These are phyloP conservation scores for Conistra vaccinii DNA, from an alignment of 2,888 invertebrate genomes.

Conservation along the genomic window DNA sequence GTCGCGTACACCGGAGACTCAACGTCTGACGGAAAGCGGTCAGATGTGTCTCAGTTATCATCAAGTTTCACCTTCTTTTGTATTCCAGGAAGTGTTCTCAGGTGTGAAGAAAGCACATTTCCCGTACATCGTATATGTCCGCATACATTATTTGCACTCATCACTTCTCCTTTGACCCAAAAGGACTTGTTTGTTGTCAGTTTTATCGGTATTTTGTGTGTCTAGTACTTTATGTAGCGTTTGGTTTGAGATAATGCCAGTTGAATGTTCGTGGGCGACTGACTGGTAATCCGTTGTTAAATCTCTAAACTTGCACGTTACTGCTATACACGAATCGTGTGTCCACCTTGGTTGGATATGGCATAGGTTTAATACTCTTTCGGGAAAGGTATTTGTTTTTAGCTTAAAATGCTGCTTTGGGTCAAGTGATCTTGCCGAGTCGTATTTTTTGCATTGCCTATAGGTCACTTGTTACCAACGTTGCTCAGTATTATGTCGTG, in stretches of 20 bases:
- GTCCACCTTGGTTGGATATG: conserved; percentile 28
- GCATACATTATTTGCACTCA: conserved; percentile 57
- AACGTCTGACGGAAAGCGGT: conserved; percentile 76
- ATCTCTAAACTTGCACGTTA: conserved; percentile 51
- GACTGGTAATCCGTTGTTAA: conserved; percentile 46
- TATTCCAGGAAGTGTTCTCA: conserved; percentile 77
- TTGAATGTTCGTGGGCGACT: conserved; percentile 45
- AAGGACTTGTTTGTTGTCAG: conserved; percentile 17
- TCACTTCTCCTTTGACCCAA: conserved; percentile 42
- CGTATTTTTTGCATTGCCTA: conserved; percentile 14
- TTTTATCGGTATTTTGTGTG: conserved; percentile 8
- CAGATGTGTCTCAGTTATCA: conserved; percentile 69
- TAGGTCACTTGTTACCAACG: conserved; percentile 45
- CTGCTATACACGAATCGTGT: conserved; percentile 18
- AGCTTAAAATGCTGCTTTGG: background rate
- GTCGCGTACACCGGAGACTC: conserved; percentile 56
- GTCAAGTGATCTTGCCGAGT: conserved; percentile 21
- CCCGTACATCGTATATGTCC: conserved; percentile 67
- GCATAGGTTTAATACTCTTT: background rate
- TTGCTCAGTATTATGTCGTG: conserved; percentile 71
- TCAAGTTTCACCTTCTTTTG: conserved; percentile 84
- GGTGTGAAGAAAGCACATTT: conserved; percentile 78
- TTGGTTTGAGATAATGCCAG: conserved; percentile 27
- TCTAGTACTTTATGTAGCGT: conserved; percentile 7
- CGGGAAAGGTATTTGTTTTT: background rate